Base-by-base conservation (phyloP, 2,797 vertebrate species). In the Pyrocephalus nanus region DNA sequence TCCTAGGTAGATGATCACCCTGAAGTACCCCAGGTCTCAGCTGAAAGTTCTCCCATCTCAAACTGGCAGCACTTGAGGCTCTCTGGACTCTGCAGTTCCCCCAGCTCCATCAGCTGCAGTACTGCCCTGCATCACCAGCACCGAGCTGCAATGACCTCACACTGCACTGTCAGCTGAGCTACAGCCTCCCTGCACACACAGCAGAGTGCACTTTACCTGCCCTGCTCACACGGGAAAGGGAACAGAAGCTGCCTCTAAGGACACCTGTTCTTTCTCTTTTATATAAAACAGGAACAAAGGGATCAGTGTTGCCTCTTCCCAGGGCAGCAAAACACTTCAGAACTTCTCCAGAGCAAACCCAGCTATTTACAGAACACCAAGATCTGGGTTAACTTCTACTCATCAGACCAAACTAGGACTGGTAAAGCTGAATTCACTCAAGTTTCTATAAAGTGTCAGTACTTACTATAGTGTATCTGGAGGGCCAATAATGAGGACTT, bases 391-490 rank as follows among this genome's bases (percentile, higher is more conserved):
- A 73, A 54, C 34, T 86, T 86, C 32, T 75, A 36, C 30, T 85
- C 72, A n/a, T 45, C 30, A 57, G 26, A 86, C 26, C 67, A 79
- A 78, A 75, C 60, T 43, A 78, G 26, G 90, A 79, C 70, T 38
- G 93, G 58, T 17, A 90, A 94, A 81, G 12, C 23, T 4, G 0
- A 92, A 43, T 80, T 86, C 42, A 91, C 45, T 91, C 36, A 43
- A 45, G 77, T 87, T 95, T 94, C 88, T 82, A 36, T 61, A 60
- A 94, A 93, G 79, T n/a, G 80, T 88, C 84, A 77, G 96, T 98
- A 99, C 99, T 99, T 99, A 99, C 99, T 99, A 99, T 70, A 99
- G 98, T 86, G 99, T 99, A 95, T 99, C 99, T 96, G 99, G 99
- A 96, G 99, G 99, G 61, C 99, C 99, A 80, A 99, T 99, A 97